A percentile compares a stretch with the other conserved stretches of the same genome.
Evolutionary conservation across 1,140 invertebrate species (phyloP).

Genomic region (Himalopsyche phryganea): DNA sequence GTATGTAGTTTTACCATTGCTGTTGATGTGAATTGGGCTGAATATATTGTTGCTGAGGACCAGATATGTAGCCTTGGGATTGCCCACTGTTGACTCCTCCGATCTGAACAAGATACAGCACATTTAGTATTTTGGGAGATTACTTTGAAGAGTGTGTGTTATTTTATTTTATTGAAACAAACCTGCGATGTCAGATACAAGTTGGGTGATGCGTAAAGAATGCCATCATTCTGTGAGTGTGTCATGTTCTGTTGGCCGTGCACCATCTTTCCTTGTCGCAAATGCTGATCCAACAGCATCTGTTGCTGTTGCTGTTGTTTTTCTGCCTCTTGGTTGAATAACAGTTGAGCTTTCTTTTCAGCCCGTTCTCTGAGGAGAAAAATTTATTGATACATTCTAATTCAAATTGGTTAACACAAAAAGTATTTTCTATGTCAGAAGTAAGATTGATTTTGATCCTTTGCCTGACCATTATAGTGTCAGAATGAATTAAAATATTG

Average conservation of each 20-base stretch:
- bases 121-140: not conserved
- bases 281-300: slow-evolving; percentile 51
- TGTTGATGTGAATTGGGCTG: slow-evolving; percentile 44
- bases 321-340: slow-evolving; percentile 59
- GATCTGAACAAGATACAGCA: slow-evolving; percentile 10
- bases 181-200: slow-evolving; percentile 21
- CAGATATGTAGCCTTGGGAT: slow-evolving; percentile 21
- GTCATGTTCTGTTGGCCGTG: slow-evolving; percentile 32
- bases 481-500: no score
- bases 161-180: not conserved
- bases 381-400: no score
- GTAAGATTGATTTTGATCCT: no score
- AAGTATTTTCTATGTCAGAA: no score
- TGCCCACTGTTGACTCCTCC: slow-evolving; percentile 10
- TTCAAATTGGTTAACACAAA: no score
- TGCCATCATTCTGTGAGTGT: slow-evolving; percentile 17
- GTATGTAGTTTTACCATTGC: slow-evolving; percentile 37
- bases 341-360: slow-evolving; percentile 57
- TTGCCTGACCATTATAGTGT: no score
- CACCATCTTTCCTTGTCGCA: slow-evolving; percentile 46
- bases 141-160: not conserved
- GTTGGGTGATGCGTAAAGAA: slow-evolving; percentile 18
- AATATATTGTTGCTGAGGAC: slow-evolving; percentile 36
- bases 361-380: slow-evolving; percentile 52
- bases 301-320: slow-evolving; percentile 55